Base-by-base conservation (phyloP, 1,140 invertebrate species). In the Portunus trituberculatus region DNA sequence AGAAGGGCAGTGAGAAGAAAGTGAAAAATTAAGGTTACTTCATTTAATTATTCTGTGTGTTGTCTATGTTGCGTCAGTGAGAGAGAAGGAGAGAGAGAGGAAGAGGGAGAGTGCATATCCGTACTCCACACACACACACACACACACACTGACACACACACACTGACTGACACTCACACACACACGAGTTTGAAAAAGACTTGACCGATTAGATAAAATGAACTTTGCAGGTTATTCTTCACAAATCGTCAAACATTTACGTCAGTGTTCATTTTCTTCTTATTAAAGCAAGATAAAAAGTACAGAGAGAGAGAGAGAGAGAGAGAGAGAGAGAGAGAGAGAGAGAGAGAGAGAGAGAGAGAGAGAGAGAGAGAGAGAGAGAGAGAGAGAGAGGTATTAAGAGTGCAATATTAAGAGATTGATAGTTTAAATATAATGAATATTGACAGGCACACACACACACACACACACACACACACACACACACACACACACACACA, bases 331-430 rank as follows among this genome's bases (percentile, higher is more conserved):
- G 31, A 6, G 31, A 48, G 32, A 28, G 87, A 86, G 92, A 86
- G 92, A 86, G 92, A 86, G 92, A 86, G 92, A 86, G 48, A 45
- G 92, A 86, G 48, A 86, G 92, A 45, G 92, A 45, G 92, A 45
- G 92, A 45, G 92, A 45, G 92, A 45, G 92, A 45, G 92, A 45
- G 92, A 45, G 92, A 45, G 92, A 45, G 92, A 46, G 92, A 45
- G 92, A 45, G 92, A 45, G 92, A 45, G 52, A 83, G 52, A n/a
- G 45, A 83, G 32, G 10, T 4, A 45, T 4, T 92, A 8, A n/a
- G 52, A 83, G 32, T 8, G 45, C 6, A 39, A 39, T 39, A 6
- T 39, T 39, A 39, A 1, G 39, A 39, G 6, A 39, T 39, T 39
- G 39, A 39, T 39, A 2, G 39, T 39, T 1, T 39, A 95, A 31